phyloP scores from a whole-genome alignment of 2,113 vertebrate species.

The Noctilio leporinus region DNA sequence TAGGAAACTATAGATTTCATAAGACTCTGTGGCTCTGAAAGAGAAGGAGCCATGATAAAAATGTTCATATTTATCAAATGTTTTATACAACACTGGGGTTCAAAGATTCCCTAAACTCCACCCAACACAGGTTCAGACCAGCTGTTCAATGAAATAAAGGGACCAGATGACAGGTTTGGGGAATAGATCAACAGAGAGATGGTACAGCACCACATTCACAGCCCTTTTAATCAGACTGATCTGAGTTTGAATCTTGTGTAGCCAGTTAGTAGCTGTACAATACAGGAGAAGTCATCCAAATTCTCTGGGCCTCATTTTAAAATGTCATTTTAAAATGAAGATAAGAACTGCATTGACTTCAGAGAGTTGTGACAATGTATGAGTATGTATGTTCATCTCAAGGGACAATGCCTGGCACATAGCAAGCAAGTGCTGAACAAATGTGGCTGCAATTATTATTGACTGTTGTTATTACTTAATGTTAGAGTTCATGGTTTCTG shows the following conservation, averaged over 20 bases:
- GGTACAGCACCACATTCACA: fast-evolving
- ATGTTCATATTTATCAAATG: not conserved
- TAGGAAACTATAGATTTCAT: not conserved
- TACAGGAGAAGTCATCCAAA: not conserved
- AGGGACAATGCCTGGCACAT: not conserved
- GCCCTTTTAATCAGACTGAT: not conserved
- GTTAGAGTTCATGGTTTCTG: not conserved
- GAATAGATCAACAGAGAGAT: not conserved
- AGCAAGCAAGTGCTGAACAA: not conserved
- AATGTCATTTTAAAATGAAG: not conserved
- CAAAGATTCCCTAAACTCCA: not conserved
- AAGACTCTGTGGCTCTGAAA: not conserved
- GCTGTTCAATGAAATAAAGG: not conserved
- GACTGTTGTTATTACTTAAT: too few relatives aligned
- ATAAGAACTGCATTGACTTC: not conserved
- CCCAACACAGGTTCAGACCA: not conserved
- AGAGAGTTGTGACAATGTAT: not conserved
- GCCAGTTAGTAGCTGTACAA: not conserved
- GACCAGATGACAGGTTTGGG: not conserved
- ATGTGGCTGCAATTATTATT: too few relatives aligned
- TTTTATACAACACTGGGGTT: not conserved
- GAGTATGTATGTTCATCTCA: not conserved
- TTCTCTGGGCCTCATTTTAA: not conserved
- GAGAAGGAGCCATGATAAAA: not conserved
- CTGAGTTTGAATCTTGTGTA: not conserved